Base-by-base conservation (phyloP, 2,113 vertebrate species). In the Pyrgilauda ruficollis region DNA sequence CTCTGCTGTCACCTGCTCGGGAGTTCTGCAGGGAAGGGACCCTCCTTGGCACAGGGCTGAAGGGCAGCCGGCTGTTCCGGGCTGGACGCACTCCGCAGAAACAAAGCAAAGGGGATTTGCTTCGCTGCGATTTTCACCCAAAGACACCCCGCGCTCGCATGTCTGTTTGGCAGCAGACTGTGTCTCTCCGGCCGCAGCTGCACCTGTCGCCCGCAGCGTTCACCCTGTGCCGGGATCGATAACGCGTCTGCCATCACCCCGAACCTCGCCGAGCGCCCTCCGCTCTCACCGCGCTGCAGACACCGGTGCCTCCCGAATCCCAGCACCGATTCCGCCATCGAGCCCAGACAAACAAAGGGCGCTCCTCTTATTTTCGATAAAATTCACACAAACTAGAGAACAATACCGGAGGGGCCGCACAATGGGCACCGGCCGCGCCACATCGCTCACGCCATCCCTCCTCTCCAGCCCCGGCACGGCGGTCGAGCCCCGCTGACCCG, bases 151-250 rank as follows among this genome's bases (percentile, higher is more conserved):
- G 41, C 2, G 26, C 21, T 16, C 2, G 30, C 62, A 0, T 2
- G 46, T 33, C 22, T 68, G 17, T 15, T 2, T 2, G 49, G 8
- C 88, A 26, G 70, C 59, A 19, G 52, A 0, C n/a, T 1, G 67
- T 10, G 27, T 23, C 26, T 10, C 3, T 2, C 53, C 2, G 50
- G 7, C 66, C 53, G 89, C 91, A 10, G 84, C 89, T 49, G 91
- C 92, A 94, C 95, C 96, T 95, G 95, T 24, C 93, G 73, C 77
- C 74, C 73, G 2, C 84, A 26, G 91, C 93, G 9, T 0, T 13
- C 1, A 3, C 11, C 9, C 86, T 0, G 6, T 2, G 66, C 7
- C 4, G 8, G 17, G 63, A 69, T 66, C 85, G 28, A 27, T 55
- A 72, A 2, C 47, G 52, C 87, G 41, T 11, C 69, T 63, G 62